A percentile compares a stretch with the other conserved stretches of the same genome.
These are phyloP conservation scores for Fregetta grallaria DNA, from an alignment of 2,113 vertebrate species.

Conservation along the genomic window DNA sequence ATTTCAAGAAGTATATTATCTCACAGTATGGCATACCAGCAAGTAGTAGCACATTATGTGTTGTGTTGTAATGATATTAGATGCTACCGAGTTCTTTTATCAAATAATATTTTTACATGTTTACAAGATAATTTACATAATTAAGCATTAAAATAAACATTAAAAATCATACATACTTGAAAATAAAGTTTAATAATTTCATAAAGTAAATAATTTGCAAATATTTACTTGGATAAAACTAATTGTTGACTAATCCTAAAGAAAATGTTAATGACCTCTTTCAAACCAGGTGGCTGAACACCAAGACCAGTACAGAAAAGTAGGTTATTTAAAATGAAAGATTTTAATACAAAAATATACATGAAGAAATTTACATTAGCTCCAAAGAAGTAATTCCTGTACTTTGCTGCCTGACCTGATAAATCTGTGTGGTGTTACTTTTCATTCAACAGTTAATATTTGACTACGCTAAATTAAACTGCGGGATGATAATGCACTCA, in stretches of 20 bases:
- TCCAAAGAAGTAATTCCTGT: neutral
- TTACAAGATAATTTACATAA: neutral
- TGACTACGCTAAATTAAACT: conserved; percentile 15
- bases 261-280: neutral
- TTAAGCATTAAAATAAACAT: neutral
- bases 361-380: neutral
- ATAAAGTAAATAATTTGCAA: neutral
- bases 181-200: neutral
- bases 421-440: neutral
- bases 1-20: neutral
- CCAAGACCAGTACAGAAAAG: neutral
- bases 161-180: neutral
- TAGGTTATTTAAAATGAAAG: neutral
- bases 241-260: neutral
- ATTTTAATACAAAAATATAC: neutral
- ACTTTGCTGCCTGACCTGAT: neutral
- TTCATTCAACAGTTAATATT: neutral
- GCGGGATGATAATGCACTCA: neutral
- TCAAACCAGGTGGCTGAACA: neutral
- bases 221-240: neutral
- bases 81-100: neutral
- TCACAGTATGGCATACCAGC: neutral
- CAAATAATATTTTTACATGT: neutral
- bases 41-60: neutral
- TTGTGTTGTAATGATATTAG: neutral